Evolutionary conservation across 30 jellyfish, hydroid and myxozoan species (phyloP), one percentile per base, ranked within the genome.

Genomic region (Sanderia malayensis): DNA sequence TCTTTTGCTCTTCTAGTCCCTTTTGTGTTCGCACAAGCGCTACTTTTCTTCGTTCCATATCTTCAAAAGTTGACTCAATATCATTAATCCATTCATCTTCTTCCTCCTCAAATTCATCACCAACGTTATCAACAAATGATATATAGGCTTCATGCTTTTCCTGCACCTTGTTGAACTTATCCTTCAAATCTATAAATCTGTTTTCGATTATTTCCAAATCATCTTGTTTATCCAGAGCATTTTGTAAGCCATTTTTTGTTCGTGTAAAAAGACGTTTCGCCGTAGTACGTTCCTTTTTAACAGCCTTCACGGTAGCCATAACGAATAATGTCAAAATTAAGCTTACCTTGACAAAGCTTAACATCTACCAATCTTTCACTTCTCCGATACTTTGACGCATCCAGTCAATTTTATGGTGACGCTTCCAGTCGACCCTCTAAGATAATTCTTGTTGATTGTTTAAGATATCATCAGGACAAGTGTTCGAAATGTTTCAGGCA

Each of bases 91-190:
- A 41, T 41, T 41, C 55, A 41, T 41, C 55, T 41, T 41, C 55
- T 41, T 41, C 15, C 55, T 41, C 55, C 55, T 41, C 55, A 41
- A 41, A 41, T 41, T 41, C 55, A 41, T 41, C 55, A 41, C 8
- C 55, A 41, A 41, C 15, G 55, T 41, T 15, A 41, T 41, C 55
- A 41, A 41, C 55, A 6, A 41, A 41, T 41, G 55, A 41, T 41
- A 41, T 6, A 6, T 15, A 41, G 55, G 55, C 55, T 41, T 41
- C 55, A 41, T 41, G 55, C 55, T 41, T 15, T 41, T 41, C 55
- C 55, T 41, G 55, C 55, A 41, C 55, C 55, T 41, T 41, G 55
- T 41, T 41, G 55, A 41, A 41, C 55, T 41, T 41, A 41, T 41
- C 55, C 55, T 41, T 41, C 15, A 41, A 41, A 41, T 41, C 55